Evolutionary conservation across 2,888 invertebrate species (phyloP).

Genomic region (Lasioglossum malachurum): DNA sequence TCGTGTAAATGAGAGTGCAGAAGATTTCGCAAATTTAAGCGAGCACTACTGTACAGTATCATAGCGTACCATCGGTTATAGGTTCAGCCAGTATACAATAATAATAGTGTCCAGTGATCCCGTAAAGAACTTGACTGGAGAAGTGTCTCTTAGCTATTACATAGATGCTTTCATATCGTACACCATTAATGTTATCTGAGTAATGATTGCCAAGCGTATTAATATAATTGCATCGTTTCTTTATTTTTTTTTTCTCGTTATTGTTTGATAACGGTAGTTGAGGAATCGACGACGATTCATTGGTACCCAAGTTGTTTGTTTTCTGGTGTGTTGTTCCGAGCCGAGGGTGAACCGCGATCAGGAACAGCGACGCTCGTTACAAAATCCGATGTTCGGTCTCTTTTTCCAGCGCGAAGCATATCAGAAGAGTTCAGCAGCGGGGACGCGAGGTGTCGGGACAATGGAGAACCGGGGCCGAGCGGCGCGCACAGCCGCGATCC

Average conservation of each 20-base stretch:
- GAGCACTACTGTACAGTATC: constrained; percentile 16
- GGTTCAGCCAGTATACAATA: constrained; percentile 13
- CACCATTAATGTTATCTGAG: constrained; percentile 76
- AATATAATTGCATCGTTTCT: constrained; percentile 55
- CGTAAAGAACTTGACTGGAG: constrained; percentile 26
- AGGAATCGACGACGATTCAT: constrained; percentile 43
- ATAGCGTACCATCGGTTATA: constrained; percentile 19
- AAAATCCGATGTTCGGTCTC: constrained; percentile 23
- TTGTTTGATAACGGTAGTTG: constrained; percentile 39
- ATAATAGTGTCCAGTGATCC: constrained; percentile 18
- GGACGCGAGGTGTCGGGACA: constrained; percentile 89
- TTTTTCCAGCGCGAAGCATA: constrained; percentile 93
- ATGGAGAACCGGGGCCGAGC: constrained; percentile 85
- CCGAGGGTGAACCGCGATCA: background rate
- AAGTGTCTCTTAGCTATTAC: constrained; percentile 51
- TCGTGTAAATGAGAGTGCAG: background rate
- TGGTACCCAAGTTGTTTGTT: constrained; percentile 30
- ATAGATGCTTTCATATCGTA: constrained; percentile 53
- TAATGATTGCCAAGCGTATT: constrained; percentile 60
- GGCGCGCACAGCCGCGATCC: constrained; percentile 85
- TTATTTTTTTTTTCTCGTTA: background rate
- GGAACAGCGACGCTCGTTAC: constrained; percentile 12
- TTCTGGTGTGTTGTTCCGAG: constrained; percentile 35
- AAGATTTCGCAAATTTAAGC: background rate
- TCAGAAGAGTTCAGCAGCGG: constrained; percentile 99